Conservation (phyloP, 1,140 invertebrate genomes). For the Ylistrum balloti region DNA sequence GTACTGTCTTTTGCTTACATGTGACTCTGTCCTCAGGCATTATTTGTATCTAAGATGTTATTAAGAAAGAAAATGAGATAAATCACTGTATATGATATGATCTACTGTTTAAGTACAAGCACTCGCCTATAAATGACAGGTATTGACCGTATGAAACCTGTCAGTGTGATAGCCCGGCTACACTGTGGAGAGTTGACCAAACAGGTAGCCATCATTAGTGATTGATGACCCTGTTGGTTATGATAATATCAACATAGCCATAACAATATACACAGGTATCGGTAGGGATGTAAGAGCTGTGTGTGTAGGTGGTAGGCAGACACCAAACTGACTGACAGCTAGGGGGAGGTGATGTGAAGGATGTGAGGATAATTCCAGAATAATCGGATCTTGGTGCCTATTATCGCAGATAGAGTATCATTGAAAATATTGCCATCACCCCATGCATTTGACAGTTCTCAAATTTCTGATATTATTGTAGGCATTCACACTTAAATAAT, state of each 20-base stretch:
- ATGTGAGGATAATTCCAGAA: not conserved
- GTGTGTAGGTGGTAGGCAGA: not conserved
- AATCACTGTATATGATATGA: slow-evolving; percentile 24
- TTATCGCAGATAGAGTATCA: too few relatives aligned
- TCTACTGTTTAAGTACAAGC: not conserved
- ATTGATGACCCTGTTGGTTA: not conserved
- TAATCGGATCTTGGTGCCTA: too few relatives aligned
- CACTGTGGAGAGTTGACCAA: not conserved
- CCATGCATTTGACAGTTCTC: not conserved
- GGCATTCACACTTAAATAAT: not conserved
- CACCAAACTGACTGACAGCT: not conserved
- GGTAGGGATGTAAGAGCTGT: not conserved
- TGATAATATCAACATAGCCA: not conserved
- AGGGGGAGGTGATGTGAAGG: not conserved
- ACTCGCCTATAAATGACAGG: not conserved
- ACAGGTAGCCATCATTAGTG: slow-evolving; percentile 19
- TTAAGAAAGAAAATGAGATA: not conserved
- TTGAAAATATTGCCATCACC: not conserved
- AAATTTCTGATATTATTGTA: not conserved
- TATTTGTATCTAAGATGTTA: not conserved
- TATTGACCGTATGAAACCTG: not conserved
- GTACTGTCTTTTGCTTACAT: too few relatives aligned
- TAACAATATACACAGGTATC: not conserved
- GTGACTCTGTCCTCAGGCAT: not conserved
- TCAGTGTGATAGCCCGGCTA: not conserved